Conservation (phyloP, 2,888 invertebrate genomes). For the Quadriops clusia region DNA sequence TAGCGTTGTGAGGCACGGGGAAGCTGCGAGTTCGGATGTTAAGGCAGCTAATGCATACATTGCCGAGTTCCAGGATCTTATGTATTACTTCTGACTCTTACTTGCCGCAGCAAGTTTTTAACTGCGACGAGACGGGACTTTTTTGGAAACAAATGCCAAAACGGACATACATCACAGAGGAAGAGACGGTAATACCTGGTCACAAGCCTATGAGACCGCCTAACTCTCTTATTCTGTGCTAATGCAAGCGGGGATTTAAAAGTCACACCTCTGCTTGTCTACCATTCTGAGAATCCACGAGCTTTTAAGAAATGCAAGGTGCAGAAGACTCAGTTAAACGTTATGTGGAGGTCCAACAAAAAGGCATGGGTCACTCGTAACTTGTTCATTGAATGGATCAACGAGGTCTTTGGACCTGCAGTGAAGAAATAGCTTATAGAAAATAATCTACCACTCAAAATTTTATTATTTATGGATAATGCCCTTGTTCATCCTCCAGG, state of each 20-base stretch:
- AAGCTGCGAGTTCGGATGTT: constrained; percentile 15
- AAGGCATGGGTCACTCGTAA: constrained; percentile 5
- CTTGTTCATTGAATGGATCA: constrained; percentile 4
- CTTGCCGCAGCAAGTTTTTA: constrained; percentile 18
- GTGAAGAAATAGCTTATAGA: neutral
- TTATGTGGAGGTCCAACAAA: constrained; percentile 5
- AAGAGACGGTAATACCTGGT: neutral
- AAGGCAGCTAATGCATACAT: constrained; percentile 15
- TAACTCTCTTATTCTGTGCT: constrained; percentile 3
- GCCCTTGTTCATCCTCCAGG: constrained; percentile 18
- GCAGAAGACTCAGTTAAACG: constrained; percentile 3
- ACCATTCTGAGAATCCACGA: constrained; percentile 6
- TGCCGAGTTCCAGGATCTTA: constrained; percentile 15
- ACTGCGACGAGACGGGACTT: constrained; percentile 18
- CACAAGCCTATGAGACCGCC: constrained; percentile 3
- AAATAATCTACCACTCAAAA: too few relatives aligned
- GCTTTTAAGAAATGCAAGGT: constrained; percentile 4
- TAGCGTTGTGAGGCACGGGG: constrained; percentile 12
- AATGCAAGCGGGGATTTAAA: constrained; percentile 6
- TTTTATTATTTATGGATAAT: too few relatives aligned
- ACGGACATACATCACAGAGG: constrained; percentile 4
- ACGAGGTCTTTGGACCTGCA: constrained; percentile 2
- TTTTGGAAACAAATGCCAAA: constrained; percentile 20
- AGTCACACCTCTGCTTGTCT: constrained; percentile 6
- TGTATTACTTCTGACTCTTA: constrained; percentile 16